Conservation (phyloP, 2,797 vertebrate species). For the Pterois miles region DNA sequence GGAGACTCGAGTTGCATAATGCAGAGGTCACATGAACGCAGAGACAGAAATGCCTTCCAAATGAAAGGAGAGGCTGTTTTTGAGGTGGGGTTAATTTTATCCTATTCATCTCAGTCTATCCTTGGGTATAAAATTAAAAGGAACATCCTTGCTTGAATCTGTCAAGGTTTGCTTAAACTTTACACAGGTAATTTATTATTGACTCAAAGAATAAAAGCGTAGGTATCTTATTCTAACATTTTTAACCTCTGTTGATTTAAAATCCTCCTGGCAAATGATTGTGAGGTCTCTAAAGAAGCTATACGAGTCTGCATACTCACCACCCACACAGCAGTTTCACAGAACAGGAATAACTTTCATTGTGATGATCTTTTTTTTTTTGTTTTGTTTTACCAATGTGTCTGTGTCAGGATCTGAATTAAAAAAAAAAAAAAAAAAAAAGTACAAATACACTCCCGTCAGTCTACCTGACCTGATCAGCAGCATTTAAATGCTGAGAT, state of each 20-base stretch:
- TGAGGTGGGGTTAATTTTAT: slow-evolving; percentile 21
- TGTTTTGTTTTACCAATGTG: not conserved
- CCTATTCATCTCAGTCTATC: slow-evolving; percentile 7
- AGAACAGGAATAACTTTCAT: not conserved
- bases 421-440: not conserved
- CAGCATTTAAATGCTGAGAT: not conserved
- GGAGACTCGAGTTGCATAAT: not conserved
- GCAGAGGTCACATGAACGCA: slow-evolving; percentile 7
- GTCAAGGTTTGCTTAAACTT: slow-evolving; percentile 35
- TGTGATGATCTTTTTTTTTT: not conserved
- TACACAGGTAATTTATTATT: slow-evolving; percentile 9
- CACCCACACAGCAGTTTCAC: slow-evolving; percentile 5
- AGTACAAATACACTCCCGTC: not conserved
- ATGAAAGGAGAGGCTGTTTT: slow-evolving; percentile 27
- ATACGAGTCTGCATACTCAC: not conserved
- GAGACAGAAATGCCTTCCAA: slow-evolving; percentile 19
- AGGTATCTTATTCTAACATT: slow-evolving; percentile 16
- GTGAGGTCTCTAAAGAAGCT: slow-evolving; percentile 12
- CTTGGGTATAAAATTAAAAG: slow-evolving; percentile 23
- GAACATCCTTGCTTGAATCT: not conserved
- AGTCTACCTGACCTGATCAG: not conserved
- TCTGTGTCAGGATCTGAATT: not conserved
- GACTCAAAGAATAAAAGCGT: slow-evolving; percentile 10
- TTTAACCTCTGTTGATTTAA: slow-evolving; percentile 23
- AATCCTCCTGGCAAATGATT: slow-evolving; percentile 16